Conservation (phyloP, 2,113 vertebrate genomes). For the Copsychus sechellarum region DNA sequence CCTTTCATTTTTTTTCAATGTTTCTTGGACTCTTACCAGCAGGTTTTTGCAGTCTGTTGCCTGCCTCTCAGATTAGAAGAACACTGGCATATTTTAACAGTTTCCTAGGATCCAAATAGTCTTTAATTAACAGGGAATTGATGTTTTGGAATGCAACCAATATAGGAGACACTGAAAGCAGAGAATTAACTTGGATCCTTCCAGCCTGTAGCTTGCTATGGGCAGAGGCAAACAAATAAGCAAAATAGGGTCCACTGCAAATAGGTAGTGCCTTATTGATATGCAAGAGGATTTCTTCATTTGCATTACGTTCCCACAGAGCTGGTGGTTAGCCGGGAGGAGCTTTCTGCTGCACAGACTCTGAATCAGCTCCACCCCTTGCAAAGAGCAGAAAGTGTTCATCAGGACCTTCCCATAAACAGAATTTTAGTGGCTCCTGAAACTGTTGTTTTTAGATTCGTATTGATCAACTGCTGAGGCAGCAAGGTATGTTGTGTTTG, state of each 20-base stretch:
- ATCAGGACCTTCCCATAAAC: neutral
- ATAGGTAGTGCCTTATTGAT: slow-evolving; percentile 11
- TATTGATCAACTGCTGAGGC: neutral
- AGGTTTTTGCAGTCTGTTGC: slow-evolving; percentile 73
- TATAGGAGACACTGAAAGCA: neutral
- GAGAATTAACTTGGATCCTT: slow-evolving; percentile 3
- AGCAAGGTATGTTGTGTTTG: neutral
- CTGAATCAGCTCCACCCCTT: neutral
- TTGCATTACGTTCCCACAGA: slow-evolving; percentile 28
- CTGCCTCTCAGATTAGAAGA: slow-evolving; percentile 73
- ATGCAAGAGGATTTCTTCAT: slow-evolving; percentile 21
- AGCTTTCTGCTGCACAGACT: neutral
- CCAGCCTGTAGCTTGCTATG: neutral
- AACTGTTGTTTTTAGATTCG: neutral
- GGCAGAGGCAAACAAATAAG: neutral
- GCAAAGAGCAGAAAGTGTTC: neutral
- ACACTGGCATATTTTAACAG: slow-evolving; percentile 72
- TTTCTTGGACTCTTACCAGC: slow-evolving; percentile 64
- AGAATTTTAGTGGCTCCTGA: neutral
- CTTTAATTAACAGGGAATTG: slow-evolving; percentile 76
- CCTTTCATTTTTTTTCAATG: neutral
- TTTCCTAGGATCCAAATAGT: slow-evolving; percentile 73
- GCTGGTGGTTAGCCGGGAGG: neutral
- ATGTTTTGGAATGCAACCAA: slow-evolving; percentile 66
- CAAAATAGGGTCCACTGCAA: neutral